A percentile compares a stretch with the other conserved stretches of the same genome.
These are phyloP conservation scores for Pomacea maculata DNA, from an alignment of 1,140 invertebrate species.

Conservation along the genomic window DNA sequence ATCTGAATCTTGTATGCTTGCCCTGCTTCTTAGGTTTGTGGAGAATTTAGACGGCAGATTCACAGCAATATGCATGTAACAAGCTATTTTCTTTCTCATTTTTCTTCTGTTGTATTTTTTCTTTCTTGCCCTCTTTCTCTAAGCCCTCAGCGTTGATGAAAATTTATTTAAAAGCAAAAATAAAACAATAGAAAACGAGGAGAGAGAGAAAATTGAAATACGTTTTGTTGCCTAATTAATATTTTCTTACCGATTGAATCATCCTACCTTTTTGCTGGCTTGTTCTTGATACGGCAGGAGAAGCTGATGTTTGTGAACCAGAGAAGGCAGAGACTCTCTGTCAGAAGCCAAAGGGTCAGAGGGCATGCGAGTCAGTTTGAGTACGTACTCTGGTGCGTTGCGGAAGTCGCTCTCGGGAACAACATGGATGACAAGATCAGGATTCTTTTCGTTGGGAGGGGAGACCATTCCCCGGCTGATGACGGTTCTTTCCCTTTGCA, in stretches of 20 bases:
- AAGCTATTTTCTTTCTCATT: background rate
- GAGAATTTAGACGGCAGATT: too few relatives aligned
- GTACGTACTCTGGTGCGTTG: conserved; percentile 50
- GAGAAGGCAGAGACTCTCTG: conserved; percentile 19
- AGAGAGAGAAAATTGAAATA: background rate
- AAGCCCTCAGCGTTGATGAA: background rate
- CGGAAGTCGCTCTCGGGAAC: conserved; percentile 42
- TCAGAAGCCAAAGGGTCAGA: conserved; percentile 3
- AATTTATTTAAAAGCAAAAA: background rate
- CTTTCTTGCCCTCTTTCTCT: background rate
- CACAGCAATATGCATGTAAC: too few relatives aligned
- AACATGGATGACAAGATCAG: conserved; percentile 38
- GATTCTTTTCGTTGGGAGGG: conserved; percentile 25
- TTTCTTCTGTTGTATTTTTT: background rate
- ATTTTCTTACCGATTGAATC: background rate
- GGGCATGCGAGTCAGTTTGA: conserved; percentile 34
- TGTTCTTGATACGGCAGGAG: conserved; percentile 13
- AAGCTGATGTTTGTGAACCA: conserved; percentile 1
- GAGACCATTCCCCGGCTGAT: too few relatives aligned
- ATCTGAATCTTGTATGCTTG: too few relatives aligned
- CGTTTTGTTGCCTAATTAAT: too few relatives aligned
- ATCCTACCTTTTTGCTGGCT: conserved; percentile 10
- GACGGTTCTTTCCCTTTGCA: too few relatives aligned
- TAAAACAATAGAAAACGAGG: background rate
- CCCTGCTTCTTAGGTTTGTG: too few relatives aligned